Conservation (phyloP, 2,113 vertebrate genomes). For the Daubentonia madagascariensis region DNA sequence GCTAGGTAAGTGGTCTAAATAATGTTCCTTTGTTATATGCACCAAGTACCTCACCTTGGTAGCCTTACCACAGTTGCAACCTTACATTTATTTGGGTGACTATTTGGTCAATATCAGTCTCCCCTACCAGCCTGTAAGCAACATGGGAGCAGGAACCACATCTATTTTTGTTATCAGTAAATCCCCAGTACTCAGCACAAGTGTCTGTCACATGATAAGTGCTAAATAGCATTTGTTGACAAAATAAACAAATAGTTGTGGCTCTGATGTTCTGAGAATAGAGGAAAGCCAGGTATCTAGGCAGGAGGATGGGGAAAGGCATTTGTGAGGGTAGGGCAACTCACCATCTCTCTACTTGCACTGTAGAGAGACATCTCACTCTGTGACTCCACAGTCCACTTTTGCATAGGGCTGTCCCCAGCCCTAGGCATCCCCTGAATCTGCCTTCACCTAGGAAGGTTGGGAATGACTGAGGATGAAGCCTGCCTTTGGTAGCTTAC, state of each 20-base stretch:
- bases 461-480: neutral
- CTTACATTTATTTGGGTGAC: slow-evolving; percentile 25
- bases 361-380: neutral
- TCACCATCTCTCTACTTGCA: neutral
- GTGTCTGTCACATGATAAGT: neutral
- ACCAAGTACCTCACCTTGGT: neutral
- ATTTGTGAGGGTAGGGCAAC: neutral
- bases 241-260: neutral
- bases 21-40: neutral
- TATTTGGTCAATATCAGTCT: neutral
- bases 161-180: neutral
- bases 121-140: neutral
- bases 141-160: neutral
- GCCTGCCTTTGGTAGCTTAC: neutral
- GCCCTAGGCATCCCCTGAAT: neutral
- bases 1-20: neutral
- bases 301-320: neutral
- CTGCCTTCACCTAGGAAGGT: neutral
- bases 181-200: neutral
- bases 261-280: neutral
- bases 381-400: neutral
- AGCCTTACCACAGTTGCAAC: neutral
- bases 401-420: neutral
- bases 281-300: neutral
- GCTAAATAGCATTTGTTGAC: slow-evolving; percentile 16